These are phyloP conservation scores for Montipora sp. DNA, from an alignment of 64 coral and sea anemone genomes.

Conservation along the genomic window DNA sequence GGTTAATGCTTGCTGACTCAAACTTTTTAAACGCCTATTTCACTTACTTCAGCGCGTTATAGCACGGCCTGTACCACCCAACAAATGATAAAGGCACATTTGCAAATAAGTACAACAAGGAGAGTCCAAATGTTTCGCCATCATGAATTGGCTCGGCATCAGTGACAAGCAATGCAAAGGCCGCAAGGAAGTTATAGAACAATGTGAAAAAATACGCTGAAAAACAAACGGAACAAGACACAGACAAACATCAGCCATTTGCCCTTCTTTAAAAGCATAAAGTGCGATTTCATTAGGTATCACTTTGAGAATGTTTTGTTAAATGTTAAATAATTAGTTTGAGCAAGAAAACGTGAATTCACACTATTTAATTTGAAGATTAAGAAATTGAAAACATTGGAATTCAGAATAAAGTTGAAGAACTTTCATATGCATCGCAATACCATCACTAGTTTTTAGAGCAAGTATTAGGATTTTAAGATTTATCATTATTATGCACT, in stretches of 20 bases:
- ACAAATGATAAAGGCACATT: constrained; percentile 85
- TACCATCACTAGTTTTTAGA: no score
- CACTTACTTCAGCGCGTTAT: constrained; percentile 96
- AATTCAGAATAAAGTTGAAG: no score
- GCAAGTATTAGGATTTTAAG: no score
- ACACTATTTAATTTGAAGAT: no score
- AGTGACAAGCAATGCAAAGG: constrained; percentile 66
- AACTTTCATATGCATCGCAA: no score
- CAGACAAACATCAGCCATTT: background rate
- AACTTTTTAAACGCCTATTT: background rate
- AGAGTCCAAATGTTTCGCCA: constrained; percentile 76
- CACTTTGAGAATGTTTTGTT: no score
- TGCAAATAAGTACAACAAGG: constrained; percentile 74
- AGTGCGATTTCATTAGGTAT: no score
- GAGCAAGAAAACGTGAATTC: no score
- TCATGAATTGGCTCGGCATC: background rate
- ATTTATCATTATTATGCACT: no score
- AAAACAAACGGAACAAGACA: constrained; percentile 41
- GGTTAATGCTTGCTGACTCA: constrained; percentile 14
- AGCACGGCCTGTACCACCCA: constrained; percentile 83
- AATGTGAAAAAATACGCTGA: constrained; percentile 84
- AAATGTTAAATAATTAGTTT: no score
- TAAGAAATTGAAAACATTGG: no score
- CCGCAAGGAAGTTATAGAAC: constrained; percentile 87
- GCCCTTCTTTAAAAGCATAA: background rate